Evolutionary conservation across 2,888 invertebrate species (phyloP), one percentile per base, ranked within the genome.

Genomic region (Isotomurus palustris): DNA sequence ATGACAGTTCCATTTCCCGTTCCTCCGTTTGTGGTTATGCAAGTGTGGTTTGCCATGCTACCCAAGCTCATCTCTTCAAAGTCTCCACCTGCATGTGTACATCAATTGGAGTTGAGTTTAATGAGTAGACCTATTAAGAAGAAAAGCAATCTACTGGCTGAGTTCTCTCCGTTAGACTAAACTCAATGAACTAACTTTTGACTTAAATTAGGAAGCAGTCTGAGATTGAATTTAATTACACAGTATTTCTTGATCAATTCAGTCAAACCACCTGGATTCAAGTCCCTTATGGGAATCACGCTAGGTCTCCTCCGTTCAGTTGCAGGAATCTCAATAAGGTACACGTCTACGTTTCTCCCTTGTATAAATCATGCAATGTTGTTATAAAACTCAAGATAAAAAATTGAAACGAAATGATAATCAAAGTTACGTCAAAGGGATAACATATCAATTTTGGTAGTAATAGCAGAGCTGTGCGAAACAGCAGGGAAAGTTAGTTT

Each of bases 1-100:
- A 68, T 51, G 24, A 60, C 58, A 6, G 60, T 52, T n/a, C 65
- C 65, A 49, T 62, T 62, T 21, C 53, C 35, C 21, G 56, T 43
- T 2, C 60, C 60, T 19, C 60, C 62, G 32, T 58, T 65, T 41
- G 62, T 53, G 17, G 56, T 57, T 5, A 68, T 48, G 43, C 62
- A 64, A 17, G 68, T 70, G 54, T 70, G 68, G 45, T 69, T 70
- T 1, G 63, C 70, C 22, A 70, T 62, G 48, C 67, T 67, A 5
- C 64, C 68, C 64, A 70, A 54, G 48, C 70, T 70, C 57, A 70
- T 64, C 57, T 70, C 70, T 62, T 70, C 70, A 58, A 69, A 66
- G 51, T 69, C 68, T 54, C 66, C 67, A 38, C 68, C 70, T 70
- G 50, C 32, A 56, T n/a, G n/a, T n/a, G n/a, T n/a, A n/a, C n/a